These are phyloP conservation scores for Acanthochromis polyacanthus DNA, from an alignment of 2,113 vertebrate species.

Conservation along the genomic window DNA sequence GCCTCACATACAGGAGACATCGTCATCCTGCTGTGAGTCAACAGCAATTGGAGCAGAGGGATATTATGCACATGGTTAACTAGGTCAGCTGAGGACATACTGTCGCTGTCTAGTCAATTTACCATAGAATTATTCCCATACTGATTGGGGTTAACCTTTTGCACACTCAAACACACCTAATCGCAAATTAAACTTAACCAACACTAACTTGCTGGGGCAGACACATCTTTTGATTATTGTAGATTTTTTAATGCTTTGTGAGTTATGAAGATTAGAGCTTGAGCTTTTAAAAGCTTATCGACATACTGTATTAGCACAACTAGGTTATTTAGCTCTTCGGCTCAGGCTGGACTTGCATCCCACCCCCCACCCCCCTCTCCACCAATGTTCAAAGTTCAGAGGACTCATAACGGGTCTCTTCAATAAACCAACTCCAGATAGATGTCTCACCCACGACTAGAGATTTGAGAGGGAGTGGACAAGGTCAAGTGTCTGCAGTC, in stretches of 20 bases:
- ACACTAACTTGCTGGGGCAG: constrained; percentile 26
- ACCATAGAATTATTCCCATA: constrained; percentile 50
- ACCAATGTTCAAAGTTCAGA: constrained; percentile 48
- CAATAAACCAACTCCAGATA: constrained; percentile 44
- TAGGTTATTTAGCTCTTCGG: constrained; percentile 63
- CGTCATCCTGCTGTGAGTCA: constrained; percentile 64
- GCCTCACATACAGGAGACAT: constrained; percentile 39
- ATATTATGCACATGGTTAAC: constrained; percentile 65
- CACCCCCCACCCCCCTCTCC: constrained; percentile 21
- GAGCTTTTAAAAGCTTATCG: constrained; percentile 66
- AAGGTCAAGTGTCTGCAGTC: constrained; percentile 52
- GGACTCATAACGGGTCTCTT: constrained; percentile 18
- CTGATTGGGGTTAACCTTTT: constrained; percentile 60
- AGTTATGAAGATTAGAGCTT: constrained; percentile 51
- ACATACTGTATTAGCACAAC: constrained; percentile 64
- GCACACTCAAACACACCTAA: constrained; percentile 37
- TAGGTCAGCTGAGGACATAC: constrained; percentile 67
- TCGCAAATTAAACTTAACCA: constrained; percentile 47
- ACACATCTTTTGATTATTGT: constrained; percentile 52
- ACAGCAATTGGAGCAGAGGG: constrained; percentile 64
- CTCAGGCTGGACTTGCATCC: constrained; percentile 31
- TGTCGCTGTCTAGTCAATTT: constrained; percentile 57
- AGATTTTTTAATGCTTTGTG: constrained; percentile 43
- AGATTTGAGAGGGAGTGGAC: constrained; percentile 22
- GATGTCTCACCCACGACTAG: constrained; percentile 21